Conservation (phyloP, 2,113 vertebrate genomes). For the Gasterosteus nipponicus region DNA sequence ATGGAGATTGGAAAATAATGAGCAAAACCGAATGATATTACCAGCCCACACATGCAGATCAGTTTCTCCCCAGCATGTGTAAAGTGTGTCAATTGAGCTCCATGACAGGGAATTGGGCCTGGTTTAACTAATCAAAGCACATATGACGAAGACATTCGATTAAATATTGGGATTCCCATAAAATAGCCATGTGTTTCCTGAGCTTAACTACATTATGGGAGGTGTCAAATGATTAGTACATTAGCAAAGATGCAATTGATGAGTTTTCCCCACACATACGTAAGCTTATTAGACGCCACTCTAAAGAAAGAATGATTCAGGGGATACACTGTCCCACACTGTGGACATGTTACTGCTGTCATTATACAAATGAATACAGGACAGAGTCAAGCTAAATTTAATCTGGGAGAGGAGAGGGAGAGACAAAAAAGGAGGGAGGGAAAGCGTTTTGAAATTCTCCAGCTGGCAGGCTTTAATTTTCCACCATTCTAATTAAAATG, state of each 20-base stretch:
- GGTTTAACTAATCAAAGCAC: slow-evolving; percentile 51
- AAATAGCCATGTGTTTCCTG: slow-evolving; percentile 28
- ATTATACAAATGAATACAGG: slow-evolving; percentile 84
- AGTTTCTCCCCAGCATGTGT: slow-evolving; percentile 57
- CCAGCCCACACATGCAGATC: slow-evolving; percentile 79
- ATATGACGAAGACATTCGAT: slow-evolving; percentile 38
- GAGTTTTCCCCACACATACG: slow-evolving; percentile 21
- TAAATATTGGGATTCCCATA: slow-evolving; percentile 42
- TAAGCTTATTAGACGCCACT: slow-evolving; percentile 42
- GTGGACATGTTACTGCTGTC: slow-evolving; percentile 74
- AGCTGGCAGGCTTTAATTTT: slow-evolving; percentile 99
- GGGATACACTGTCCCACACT: slow-evolving; percentile 56
- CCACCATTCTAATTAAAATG: slow-evolving; percentile 99
- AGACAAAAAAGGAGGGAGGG: slow-evolving; percentile 66
- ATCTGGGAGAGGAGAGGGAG: slow-evolving; percentile 73
- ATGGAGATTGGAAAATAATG: slow-evolving; percentile 86
- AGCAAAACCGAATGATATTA: slow-evolving; percentile 77
- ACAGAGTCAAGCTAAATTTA: slow-evolving; percentile 71
- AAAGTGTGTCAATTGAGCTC: slow-evolving; percentile 59
- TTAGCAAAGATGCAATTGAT: slow-evolving; percentile 2
- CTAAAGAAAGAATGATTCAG: slow-evolving; percentile 55
- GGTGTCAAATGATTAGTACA: slow-evolving; percentile 41
- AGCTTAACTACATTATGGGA: slow-evolving; percentile 43
- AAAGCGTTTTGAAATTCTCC: slow-evolving; percentile 97
- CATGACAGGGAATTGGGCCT: slow-evolving; percentile 50